Percentiles rank a stretch among this genome's conserved stretches.
phyloP scores from a whole-genome alignment of 1,140 invertebrate genomes.

The Penaeus chinensis region DNA sequence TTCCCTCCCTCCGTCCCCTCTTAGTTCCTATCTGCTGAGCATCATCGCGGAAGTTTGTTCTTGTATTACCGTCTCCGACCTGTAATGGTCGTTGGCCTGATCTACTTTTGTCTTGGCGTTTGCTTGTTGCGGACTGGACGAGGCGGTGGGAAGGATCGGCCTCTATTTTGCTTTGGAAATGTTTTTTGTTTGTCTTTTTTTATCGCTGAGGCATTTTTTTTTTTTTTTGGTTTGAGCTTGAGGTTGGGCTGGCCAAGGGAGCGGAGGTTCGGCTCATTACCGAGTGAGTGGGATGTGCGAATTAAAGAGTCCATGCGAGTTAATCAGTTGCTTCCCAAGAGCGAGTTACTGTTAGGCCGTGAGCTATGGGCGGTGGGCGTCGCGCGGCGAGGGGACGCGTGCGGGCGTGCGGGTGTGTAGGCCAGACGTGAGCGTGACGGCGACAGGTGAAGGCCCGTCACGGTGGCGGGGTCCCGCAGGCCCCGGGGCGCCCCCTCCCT shows the following conservation, averaged over 20 bases:
- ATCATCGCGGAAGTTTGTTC: too few relatives aligned
- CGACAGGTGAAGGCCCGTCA: conserved; percentile 41
- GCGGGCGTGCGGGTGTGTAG: conserved; percentile 36
- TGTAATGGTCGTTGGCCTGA: too few relatives aligned
- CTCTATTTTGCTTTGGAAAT: too few relatives aligned
- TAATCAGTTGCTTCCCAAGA: background rate
- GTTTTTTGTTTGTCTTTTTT: background rate
- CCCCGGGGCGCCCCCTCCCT: conserved; percentile 3
- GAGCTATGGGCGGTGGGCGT: background rate
- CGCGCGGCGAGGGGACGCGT: background rate
- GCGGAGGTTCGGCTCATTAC: too few relatives aligned
- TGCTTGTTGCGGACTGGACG: too few relatives aligned
- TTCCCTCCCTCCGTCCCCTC: too few relatives aligned
- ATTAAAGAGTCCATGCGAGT: conserved; percentile 1
- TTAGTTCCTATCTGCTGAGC: too few relatives aligned
- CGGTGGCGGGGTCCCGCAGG: conserved; percentile 32
- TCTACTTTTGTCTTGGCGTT: too few relatives aligned
- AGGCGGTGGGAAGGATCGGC: too few relatives aligned
- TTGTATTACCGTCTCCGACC: too few relatives aligned
- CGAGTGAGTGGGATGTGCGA: background rate
- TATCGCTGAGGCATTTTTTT: background rate
- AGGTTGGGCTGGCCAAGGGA: too few relatives aligned
- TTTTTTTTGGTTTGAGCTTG: background rate
- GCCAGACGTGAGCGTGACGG: conserved; percentile 33
- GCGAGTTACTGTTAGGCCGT: too few relatives aligned